phyloP scores from a whole-genome alignment of 2,113 vertebrate genomes.

The Setophaga coronata region DNA sequence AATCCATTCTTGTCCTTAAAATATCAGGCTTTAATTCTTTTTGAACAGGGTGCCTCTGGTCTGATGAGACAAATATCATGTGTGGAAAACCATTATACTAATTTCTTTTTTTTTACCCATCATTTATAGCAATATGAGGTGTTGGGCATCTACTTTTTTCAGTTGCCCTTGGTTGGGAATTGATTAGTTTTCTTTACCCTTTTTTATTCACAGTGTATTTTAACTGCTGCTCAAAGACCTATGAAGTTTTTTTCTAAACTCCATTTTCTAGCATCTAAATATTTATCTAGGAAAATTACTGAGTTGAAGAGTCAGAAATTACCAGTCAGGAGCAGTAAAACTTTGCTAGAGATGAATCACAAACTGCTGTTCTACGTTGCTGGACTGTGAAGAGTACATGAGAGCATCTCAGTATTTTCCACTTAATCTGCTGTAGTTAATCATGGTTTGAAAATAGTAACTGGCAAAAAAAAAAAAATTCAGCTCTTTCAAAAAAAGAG shows the following conservation, averaged over 20 bases:
- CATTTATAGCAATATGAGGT: neutral
- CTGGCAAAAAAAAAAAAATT: neutral
- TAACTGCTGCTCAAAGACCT: neutral
- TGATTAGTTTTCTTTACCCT: neutral
- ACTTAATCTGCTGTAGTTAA: neutral
- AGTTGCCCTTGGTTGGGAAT: neutral
- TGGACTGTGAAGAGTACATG: neutral
- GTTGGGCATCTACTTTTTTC: neutral
- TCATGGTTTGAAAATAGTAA: neutral
- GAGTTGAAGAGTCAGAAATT: neutral
- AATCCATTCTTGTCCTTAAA: neutral
- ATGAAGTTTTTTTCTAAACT: neutral
- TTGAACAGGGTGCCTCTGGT: neutral
- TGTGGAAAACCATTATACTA: neutral
- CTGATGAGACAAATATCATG: neutral
- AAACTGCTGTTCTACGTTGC: neutral
- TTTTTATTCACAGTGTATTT: neutral
- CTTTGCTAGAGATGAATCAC: neutral
- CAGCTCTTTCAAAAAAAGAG: neutral
- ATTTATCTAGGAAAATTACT: neutral
- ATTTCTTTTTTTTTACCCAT: neutral
- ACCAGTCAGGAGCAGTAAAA: neutral
- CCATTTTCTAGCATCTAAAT: neutral
- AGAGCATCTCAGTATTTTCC: neutral
- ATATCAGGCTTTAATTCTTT: neutral